Conservation (phyloP, 37 sponge, comb jelly and placozoan genomes). For the Diacarnus erythraeanus region DNA sequence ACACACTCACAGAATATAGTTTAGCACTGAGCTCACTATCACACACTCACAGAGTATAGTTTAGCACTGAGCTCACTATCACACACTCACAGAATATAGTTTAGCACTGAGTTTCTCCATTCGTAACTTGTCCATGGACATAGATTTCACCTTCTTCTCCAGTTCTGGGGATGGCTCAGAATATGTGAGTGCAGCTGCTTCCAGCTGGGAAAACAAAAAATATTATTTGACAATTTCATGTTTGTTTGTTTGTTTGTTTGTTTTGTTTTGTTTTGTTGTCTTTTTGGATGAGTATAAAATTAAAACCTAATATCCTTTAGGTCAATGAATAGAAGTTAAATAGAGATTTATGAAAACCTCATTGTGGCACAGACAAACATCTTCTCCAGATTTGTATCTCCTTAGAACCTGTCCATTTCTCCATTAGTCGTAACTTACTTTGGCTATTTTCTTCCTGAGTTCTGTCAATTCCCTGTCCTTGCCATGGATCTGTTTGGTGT, state of each 20-base stretch:
- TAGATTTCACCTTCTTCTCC: slow-evolving; percentile 31
- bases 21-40: too few relatives aligned
- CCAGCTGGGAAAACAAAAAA: slow-evolving; percentile 16
- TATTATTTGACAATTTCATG: not conserved
- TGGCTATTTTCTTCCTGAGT: slow-evolving; percentile 47
- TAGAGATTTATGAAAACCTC: too few relatives aligned
- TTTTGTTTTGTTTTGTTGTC: too few relatives aligned
- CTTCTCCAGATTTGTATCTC: too few relatives aligned
- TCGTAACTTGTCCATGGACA: slow-evolving; percentile 49
- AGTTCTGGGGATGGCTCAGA: slow-evolving; percentile 21
- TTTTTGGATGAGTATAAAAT: too few relatives aligned
- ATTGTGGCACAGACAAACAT: too few relatives aligned
- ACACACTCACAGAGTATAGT: too few relatives aligned
- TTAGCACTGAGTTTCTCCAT: slow-evolving; percentile 55
- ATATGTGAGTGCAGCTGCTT: not conserved
- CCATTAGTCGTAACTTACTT: slow-evolving; percentile 26
- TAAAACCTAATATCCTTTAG: too few relatives aligned
- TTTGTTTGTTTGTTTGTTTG: not conserved
- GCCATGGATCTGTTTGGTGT: slow-evolving; percentile 64
- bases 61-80: too few relatives aligned
- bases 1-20: too few relatives aligned
- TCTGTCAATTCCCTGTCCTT: slow-evolving; percentile 59
- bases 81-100: slow-evolving; percentile 34
- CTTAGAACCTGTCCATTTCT: too few relatives aligned
- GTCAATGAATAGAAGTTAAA: too few relatives aligned